Base-by-base conservation (phyloP, 2,888 invertebrate species). In the Chesias legatella region DNA sequence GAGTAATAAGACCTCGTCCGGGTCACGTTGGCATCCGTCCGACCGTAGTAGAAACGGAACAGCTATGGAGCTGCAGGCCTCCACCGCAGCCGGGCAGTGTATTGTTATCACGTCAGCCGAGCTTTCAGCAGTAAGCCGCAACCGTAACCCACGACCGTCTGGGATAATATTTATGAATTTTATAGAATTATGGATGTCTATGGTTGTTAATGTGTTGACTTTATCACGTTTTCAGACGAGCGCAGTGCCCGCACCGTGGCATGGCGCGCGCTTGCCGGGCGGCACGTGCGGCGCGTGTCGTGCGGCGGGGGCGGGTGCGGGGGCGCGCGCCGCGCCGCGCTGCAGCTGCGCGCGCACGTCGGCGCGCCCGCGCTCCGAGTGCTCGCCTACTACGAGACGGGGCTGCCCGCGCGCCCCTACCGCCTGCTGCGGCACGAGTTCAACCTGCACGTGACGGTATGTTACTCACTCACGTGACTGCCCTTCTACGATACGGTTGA, bases 311-410 rank as follows among this genome's bases (percentile, higher is more conserved):
- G 48, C 48, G 22, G 54, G 45, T 56, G 63, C 21, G 75, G 66
- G 34, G 59, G 41, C 7, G 25, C 29, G 10, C 23, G 17, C 20
- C 63, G 62, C 26, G 53, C 55, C 11, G 28, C 33, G 57, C 67
- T 80, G 46, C 64, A 63, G 51, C 60, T 81, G 70, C 78, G 81
- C 17, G 73, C 81, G 52, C 68, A 58, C 29, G 53, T 59, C 30
- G 48, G 51, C 35, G 62, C 63, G 42, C 63, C 69, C 26, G 53
- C 56, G 11, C 67, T 78, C 32, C 64, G 60, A 39, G 58, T 79
- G 56, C 76, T 83, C 32, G 82, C 83, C 28, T 76, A 80, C 67
- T 83, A 83, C 72, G 68, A 72, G 63, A 74, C 81, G 7, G 74
- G 66, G n/a, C 56, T 65, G 46, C 53, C 29, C 42, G 58, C 56